These are phyloP conservation scores for chimpanzee (Pan troglodytes) DNA, from an alignment of 2,113 vertebrate species.

Conservation along the genomic window NHGRI_mPanTro3-v2.1_pri NC_072421.2:7872001-7872500, in stretches of 20 bases:
- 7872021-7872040: neutral
- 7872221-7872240: neutral
- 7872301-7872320: accelerated
- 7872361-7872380: neutral
- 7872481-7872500: neutral
- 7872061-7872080: neutral
- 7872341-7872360: neutral
- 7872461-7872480: neutral
- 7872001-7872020: no score
- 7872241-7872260: neutral
- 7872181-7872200: accelerated
- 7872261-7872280: accelerated
- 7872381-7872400: accelerated
- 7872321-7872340: accelerated
- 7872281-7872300: accelerated
- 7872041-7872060: neutral
- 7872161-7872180: accelerated
- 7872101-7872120: accelerated
- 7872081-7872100: accelerated
- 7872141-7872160: accelerated
- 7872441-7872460: neutral
- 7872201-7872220: accelerated
- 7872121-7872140: neutral
- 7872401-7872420: neutral
- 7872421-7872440: neutral